phyloP scores from a whole-genome alignment of 2,113 vertebrate genomes.

The Danio rerio region GRCz12tu NC_133191.1:45758501-45759000 shows the following conservation, averaged over 20 bases:
- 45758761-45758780: not conserved
- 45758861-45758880: not conserved
- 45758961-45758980: too few species aligned
- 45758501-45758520: constrained; percentile 1
- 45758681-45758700: constrained; percentile 3
- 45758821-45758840: not conserved
- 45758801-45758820: not conserved
- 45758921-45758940: too few species aligned
- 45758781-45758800: not conserved
- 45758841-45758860: not conserved
- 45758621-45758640: constrained; percentile 10
- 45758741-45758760: not conserved
- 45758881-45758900: not conserved
- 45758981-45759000: too few species aligned
- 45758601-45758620: not conserved
- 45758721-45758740: constrained; percentile 15
- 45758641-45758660: constrained; percentile 30
- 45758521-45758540: not conserved
- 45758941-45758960: too few species aligned
- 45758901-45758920: not conserved
- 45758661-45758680: constrained; percentile 33
- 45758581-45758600: constrained; percentile 21
- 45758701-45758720: constrained; percentile 4
- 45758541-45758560: not conserved
- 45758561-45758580: not conserved